Evolutionary conservation across 2,888 invertebrate genomes (phyloP).

Genomic region (Lymantria dispar): DNA sequence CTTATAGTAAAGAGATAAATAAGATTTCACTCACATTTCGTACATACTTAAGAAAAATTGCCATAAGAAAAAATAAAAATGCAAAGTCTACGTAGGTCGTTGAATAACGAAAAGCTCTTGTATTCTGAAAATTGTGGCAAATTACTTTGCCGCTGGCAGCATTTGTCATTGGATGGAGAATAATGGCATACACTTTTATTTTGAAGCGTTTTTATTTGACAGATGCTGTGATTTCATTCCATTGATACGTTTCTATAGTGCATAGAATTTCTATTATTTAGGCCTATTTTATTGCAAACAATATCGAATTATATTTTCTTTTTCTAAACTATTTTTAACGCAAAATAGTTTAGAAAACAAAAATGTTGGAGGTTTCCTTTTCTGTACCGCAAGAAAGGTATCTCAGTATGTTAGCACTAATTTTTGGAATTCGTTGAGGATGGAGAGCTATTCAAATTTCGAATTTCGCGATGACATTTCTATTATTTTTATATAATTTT

Average conservation of each 20-base stretch:
- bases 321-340: conserved; percentile 9
- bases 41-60: neutral
- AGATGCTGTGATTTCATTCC: conserved; percentile 47
- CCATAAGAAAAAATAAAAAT: neutral
- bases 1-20: neutral
- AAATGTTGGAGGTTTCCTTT: neutral
- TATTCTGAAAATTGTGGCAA: conserved; percentile 46
- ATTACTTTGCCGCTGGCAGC: conserved; percentile 45
- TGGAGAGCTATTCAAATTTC: no score
- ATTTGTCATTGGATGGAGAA: conserved; percentile 53
- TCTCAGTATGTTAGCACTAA: no score
- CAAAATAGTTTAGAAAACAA: neutral
- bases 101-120: conserved; percentile 15
- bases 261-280: conserved; percentile 28
- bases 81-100: neutral
- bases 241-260: conserved; percentile 49
- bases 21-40: neutral
- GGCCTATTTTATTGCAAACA: conserved; percentile 18
- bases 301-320: conserved; percentile 26
- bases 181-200: conserved; percentile 40
- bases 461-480: no score
- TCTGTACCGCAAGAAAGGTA: neutral
- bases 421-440: no score
- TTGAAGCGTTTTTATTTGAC: conserved; percentile 54
- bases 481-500: no score